These are phyloP conservation scores for Hippocampus guttulatus DNA, from an alignment of 2,113 vertebrate species.

Conservation along the genomic window DNA sequence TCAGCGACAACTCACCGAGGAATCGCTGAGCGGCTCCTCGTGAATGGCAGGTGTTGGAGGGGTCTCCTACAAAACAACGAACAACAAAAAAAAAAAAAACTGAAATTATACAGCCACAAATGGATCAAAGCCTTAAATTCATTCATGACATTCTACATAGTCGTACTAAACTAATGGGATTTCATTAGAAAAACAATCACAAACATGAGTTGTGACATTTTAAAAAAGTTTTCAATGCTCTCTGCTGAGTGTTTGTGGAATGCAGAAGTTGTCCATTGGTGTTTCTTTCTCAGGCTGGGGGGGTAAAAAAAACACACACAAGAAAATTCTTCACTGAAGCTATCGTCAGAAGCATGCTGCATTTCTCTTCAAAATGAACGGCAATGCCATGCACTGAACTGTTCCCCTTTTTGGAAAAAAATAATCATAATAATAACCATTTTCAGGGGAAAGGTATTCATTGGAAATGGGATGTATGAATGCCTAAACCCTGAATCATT, in stretches of 20 bases:
- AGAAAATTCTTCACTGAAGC: slow-evolving; percentile 11
- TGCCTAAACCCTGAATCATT: slow-evolving; percentile 47
- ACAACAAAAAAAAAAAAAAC: slow-evolving; percentile 30
- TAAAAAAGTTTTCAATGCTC: slow-evolving; percentile 1
- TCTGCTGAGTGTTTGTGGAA: not conserved
- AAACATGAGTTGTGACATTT: slow-evolving; percentile 4
- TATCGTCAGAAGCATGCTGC: slow-evolving; percentile 52
- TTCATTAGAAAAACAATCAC: not conserved
- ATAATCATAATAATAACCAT: slow-evolving; percentile 5
- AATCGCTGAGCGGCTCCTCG: slow-evolving; percentile 69
- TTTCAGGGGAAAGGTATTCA: slow-evolving; percentile 58
- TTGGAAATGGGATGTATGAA: slow-evolving; percentile 51
- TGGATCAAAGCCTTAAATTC: not conserved
- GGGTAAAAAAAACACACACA: not conserved
- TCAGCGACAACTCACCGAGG: slow-evolving; percentile 64
- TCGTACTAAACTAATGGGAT: not conserved
- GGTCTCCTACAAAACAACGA: slow-evolving; percentile 64
- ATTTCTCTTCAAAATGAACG: slow-evolving; percentile 49
- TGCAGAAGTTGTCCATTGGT: slow-evolving; percentile 7
- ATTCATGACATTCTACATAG: not conserved
- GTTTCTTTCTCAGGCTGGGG: slow-evolving; percentile 10
- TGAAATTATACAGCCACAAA: slow-evolving; percentile 24
- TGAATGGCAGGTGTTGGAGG: slow-evolving; percentile 73
- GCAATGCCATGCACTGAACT: slow-evolving; percentile 35
- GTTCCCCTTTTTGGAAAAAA: not conserved